phyloP scores from a whole-genome alignment of 92 coral and sea anemone species.

The Epizoanthus illoricatus region DNA sequence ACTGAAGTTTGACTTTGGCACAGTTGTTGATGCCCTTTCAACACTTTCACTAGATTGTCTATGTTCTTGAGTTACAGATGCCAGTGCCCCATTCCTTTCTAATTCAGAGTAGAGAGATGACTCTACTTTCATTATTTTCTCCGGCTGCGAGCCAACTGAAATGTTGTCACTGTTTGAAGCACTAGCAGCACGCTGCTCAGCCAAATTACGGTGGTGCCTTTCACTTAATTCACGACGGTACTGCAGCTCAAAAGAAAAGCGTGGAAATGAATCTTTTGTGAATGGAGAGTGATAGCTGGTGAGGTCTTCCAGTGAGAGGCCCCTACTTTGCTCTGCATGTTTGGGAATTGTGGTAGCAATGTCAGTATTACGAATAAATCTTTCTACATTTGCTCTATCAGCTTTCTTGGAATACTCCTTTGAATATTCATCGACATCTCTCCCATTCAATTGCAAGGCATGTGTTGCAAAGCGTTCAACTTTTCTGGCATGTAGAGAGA shows the following conservation, averaged over 20 bases:
- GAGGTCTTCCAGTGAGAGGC: conserved; percentile 30
- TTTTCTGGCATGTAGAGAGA: not conserved
- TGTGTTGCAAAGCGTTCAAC: not conserved
- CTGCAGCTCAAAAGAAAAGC: not conserved
- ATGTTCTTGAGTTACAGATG: not conserved
- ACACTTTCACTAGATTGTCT: not conserved
- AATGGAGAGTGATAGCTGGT: conserved; percentile 19
- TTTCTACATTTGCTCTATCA: not conserved
- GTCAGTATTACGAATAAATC: not conserved
- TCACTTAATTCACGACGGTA: conserved; percentile 7
- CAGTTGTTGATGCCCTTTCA: not conserved
- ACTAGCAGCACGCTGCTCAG: not conserved
- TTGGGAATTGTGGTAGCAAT: not conserved
- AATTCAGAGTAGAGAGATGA: not conserved
- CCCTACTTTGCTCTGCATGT: conserved; percentile 1
- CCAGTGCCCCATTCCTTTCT: conserved; percentile 4
- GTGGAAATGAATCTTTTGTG: conserved; percentile 19
- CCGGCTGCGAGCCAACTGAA: not conserved
- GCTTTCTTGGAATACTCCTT: not conserved
- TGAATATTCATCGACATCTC: not conserved
- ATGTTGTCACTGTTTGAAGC: not conserved
- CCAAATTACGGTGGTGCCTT: not conserved
- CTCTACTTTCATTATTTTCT: not conserved
- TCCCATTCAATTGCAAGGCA: not conserved
- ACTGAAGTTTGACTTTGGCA: conserved; percentile 65